Conservation (phyloP, 2,113 vertebrate species). For the Phylloscopus trochilus region DNA sequence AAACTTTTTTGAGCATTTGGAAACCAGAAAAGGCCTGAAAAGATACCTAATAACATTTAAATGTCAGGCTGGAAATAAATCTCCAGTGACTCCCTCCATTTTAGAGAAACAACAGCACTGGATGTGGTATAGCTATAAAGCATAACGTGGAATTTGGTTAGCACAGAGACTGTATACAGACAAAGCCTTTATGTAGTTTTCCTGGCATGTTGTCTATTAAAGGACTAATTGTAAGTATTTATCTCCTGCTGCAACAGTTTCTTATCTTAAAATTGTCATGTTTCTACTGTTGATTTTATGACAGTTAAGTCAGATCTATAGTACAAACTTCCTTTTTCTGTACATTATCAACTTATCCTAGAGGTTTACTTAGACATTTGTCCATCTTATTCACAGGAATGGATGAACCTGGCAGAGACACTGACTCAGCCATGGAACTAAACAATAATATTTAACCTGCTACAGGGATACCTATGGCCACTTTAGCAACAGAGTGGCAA, state of each 20-base stretch:
- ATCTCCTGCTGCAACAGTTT: not conserved
- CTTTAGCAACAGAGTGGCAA: not conserved
- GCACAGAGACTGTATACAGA: not conserved
- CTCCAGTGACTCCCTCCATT: not conserved
- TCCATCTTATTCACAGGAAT: not conserved
- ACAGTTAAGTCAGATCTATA: not conserved
- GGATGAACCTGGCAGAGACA: not conserved
- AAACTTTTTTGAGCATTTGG: not conserved
- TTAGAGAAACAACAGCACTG: not conserved
- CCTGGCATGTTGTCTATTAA: not conserved
- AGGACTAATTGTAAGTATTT: not conserved
- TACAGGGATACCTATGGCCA: fast-evolving
- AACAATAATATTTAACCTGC: not conserved
- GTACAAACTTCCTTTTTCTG: not conserved
- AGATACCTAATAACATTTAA: not conserved
- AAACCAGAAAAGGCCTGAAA: not conserved
- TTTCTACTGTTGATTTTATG: not conserved
- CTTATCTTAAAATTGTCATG: not conserved
- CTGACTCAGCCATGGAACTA: not conserved
- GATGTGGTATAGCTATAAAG: not conserved
- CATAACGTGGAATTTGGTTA: not conserved
- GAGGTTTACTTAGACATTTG: not conserved
- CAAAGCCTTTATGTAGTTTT: not conserved
- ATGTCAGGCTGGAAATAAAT: not conserved
- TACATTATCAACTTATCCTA: not conserved